phyloP scores from a whole-genome alignment of 2,113 vertebrate species.

The Peromyscus leucopus region DNA sequence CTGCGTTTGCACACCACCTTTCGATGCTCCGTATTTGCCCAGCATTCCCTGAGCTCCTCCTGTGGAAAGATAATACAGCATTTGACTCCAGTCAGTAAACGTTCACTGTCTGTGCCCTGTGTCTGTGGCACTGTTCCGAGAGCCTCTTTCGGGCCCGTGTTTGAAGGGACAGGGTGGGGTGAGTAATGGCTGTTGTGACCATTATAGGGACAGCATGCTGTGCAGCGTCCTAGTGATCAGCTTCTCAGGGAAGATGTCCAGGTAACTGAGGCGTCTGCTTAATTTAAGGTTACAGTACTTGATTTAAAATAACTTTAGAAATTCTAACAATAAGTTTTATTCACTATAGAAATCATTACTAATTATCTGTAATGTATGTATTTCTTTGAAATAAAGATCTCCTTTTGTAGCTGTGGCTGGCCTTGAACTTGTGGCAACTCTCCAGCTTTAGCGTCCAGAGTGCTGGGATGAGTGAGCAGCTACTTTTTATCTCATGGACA shows the following conservation, averaged over 20 bases:
- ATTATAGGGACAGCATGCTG: neutral
- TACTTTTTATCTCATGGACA: neutral
- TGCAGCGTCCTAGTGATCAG: neutral
- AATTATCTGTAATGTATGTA: neutral
- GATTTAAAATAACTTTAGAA: neutral
- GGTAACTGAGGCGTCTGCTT: neutral
- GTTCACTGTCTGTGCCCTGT: neutral
- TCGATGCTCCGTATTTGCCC: neutral
- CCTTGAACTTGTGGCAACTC: neutral
- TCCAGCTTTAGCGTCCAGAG: neutral
- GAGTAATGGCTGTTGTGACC: neutral
- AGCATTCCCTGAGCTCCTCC: neutral
- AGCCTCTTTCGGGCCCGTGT: neutral
- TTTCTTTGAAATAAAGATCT: neutral
- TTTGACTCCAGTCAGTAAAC: neutral
- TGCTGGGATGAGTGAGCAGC: neutral
- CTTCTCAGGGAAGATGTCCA: neutral
- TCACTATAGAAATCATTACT: neutral
- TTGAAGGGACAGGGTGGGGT: neutral
- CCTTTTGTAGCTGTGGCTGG: neutral
- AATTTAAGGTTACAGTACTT: slow-evolving; percentile 8
- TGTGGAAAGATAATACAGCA: neutral
- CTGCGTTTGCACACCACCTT: neutral
- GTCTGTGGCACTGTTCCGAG: neutral
- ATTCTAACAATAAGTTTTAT: neutral